phyloP scores from a whole-genome alignment of 2,888 invertebrate genomes.

The Cynaeus angustus region DNA sequence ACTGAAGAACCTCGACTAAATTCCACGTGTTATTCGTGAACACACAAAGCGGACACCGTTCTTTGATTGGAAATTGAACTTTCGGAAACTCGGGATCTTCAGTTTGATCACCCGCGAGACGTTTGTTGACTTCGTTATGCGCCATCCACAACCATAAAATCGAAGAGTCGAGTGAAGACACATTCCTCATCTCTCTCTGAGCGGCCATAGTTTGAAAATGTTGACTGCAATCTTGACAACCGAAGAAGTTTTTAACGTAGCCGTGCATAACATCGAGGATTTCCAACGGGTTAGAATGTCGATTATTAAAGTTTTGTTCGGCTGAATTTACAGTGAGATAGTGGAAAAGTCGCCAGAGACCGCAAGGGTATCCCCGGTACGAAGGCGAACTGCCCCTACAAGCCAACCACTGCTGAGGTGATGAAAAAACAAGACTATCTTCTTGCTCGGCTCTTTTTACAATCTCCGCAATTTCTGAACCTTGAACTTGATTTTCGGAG shows the following conservation, averaged over 20 bases:
- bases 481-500: conserved; percentile 73
- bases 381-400: conserved; percentile 86
- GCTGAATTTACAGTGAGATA: conserved; percentile 88
- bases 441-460: conserved; percentile 73
- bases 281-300: conserved; percentile 76
- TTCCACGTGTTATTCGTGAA: conserved; percentile 75
- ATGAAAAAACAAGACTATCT: conserved; percentile 75
- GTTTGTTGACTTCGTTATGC: conserved; percentile 93
- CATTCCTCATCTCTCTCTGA: conserved; percentile 80
- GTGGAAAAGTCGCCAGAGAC: conserved; percentile 96
- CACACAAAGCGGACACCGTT: conserved; percentile 82
- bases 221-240: conserved; percentile 91
- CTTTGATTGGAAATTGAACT: conserved; percentile 86
- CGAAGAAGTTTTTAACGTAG: conserved; percentile 94
- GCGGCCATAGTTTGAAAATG: conserved; percentile 93
- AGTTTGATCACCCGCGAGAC: conserved; percentile 88
- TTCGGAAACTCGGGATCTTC: conserved; percentile 95
- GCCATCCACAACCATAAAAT: conserved; percentile 95
- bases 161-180: conserved; percentile 82
- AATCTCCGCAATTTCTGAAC: conserved; percentile 76
- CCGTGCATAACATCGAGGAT: conserved; percentile 89
- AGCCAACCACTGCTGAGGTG: conserved; percentile 79
- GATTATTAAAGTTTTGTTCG: conserved; percentile 59
- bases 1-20: conserved; percentile 77
- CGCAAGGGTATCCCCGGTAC: conserved; percentile 93